Conservation (phyloP, 1,140 invertebrate genomes). For the Nasonia giraulti region DNA sequence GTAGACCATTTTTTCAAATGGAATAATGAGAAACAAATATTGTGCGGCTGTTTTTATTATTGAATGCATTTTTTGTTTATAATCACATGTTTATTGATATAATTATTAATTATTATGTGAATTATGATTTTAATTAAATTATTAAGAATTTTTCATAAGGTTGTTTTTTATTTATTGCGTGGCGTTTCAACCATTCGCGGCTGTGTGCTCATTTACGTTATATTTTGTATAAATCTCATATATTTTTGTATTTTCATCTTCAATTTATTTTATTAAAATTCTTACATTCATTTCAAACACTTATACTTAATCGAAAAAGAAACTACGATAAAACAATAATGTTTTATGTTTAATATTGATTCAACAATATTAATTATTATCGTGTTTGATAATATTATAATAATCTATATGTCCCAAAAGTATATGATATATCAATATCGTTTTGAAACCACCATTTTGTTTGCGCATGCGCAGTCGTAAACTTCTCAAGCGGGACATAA, state of each 20-base stretch:
- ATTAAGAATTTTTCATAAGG: constrained; percentile 38
- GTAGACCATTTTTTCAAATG: constrained; percentile 60
- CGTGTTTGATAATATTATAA: background rate
- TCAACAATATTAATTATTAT: background rate
- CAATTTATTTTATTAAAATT: constrained; percentile 19
- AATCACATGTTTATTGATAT: constrained; percentile 33
- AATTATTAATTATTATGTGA: constrained; percentile 34
- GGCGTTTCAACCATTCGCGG: background rate
- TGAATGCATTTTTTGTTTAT: constrained; percentile 44
- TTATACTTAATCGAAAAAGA: background rate
- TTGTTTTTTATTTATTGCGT: constrained; percentile 22
- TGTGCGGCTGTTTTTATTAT: constrained; percentile 47
- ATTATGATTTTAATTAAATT: constrained; percentile 51
- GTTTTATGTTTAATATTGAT: background rate
- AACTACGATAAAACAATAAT: background rate
- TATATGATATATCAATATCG: too few relatives aligned
- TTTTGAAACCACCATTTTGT: background rate
- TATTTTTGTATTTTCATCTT: constrained; percentile 8
- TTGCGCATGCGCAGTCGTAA: background rate
- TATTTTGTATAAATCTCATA: background rate
- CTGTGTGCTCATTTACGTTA: constrained; percentile 3
- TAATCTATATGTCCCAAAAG: too few relatives aligned
- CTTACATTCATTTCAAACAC: background rate
- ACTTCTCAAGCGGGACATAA: too few relatives aligned
- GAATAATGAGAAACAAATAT: constrained; percentile 43